Percentiles rank a stretch among this genome's conserved stretches.
phyloP scores from a whole-genome alignment of 2,888 invertebrate species.

The Dryadula phaetusa region DNA sequence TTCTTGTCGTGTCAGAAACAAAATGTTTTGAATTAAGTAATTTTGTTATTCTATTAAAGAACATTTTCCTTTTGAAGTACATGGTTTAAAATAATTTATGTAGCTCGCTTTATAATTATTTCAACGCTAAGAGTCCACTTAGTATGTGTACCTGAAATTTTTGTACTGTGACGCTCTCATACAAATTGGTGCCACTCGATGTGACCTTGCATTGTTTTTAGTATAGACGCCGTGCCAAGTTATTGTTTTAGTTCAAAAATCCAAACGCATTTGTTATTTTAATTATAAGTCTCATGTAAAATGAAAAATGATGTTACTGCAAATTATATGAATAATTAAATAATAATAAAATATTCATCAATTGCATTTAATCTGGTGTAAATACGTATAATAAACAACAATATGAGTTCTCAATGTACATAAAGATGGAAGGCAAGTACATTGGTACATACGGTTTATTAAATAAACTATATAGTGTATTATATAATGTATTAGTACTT shows the following conservation, averaged over 20 bases:
- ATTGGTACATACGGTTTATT: constrained; percentile 68
- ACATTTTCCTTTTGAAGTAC: not conserved
- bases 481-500: constrained; percentile 76
- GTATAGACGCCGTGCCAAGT: constrained; percentile 18
- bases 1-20: constrained; percentile 7
- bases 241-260: constrained; percentile 15
- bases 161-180: constrained; percentile 22
- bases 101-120: constrained; percentile 6
- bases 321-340: constrained; percentile 4
- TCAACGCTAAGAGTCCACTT: constrained; percentile 22
- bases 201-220: constrained; percentile 14
- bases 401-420: constrained; percentile 55
- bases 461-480: constrained; percentile 72
- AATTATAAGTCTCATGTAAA: constrained; percentile 8
- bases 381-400: constrained; percentile 45
- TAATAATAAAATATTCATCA: constrained; percentile 4
- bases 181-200: constrained; percentile 10
- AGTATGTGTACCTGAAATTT: constrained; percentile 33
- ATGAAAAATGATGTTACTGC: not conserved
- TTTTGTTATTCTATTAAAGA: not conserved
- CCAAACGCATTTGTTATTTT: constrained; percentile 23
- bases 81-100: not conserved
- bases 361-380: constrained; percentile 45
- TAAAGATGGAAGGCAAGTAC: constrained; percentile 64
- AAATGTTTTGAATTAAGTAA: not conserved